phyloP scores from a whole-genome alignment of 2,113 vertebrate genomes.

The Tenebrosternarchus preto region DNA sequence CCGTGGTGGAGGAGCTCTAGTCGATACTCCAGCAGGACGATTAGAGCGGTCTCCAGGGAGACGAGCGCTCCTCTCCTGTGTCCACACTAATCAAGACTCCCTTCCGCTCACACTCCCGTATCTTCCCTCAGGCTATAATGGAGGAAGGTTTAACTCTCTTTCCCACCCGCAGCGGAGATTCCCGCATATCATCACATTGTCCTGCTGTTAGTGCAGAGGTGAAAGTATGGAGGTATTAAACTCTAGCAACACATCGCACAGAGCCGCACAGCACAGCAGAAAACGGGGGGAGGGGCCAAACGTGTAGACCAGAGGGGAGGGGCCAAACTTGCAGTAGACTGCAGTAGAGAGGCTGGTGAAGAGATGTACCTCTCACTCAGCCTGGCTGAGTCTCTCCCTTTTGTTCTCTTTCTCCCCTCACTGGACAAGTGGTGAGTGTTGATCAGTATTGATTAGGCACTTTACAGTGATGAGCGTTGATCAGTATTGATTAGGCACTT shows the following conservation, averaged over 20 bases:
- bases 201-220: conserved; percentile 29
- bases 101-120: conserved; percentile 21
- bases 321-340: background rate
- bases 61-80: conserved; percentile 21
- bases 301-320: background rate
- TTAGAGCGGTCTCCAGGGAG: conserved; percentile 18
- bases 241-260: conserved; percentile 32
- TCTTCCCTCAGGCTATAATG: conserved; percentile 32
- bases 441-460: no score
- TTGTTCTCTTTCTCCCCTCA: no score
- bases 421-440: no score
- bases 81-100: conserved; percentile 37
- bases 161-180: background rate
- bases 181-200: background rate
- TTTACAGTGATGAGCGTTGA: no score
- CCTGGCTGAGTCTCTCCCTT: no score
- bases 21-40: background rate
- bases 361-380: no score
- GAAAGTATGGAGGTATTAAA: conserved; percentile 42
- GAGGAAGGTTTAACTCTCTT: conserved; percentile 20
- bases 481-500: no score
- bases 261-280: background rate
- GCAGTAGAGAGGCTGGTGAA: conserved; percentile 16
- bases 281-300: no score
- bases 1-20: background rate